phyloP scores from a whole-genome alignment of 2,113 vertebrate species.

The Lathamus discolor region DNA sequence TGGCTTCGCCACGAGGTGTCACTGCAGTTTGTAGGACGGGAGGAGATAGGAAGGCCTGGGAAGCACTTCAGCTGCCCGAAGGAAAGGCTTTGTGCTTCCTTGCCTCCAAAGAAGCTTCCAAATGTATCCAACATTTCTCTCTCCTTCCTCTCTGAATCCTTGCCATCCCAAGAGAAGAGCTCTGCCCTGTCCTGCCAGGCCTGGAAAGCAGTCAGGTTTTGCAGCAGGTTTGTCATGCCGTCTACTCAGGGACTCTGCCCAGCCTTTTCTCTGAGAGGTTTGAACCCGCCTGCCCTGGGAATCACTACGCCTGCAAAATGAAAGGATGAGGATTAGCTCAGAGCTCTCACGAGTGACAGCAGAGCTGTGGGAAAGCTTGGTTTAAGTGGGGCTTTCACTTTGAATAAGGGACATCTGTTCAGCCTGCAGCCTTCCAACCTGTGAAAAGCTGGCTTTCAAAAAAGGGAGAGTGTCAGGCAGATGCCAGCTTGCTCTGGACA shows the following conservation, averaged over 20 bases:
- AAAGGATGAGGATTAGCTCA: background rate
- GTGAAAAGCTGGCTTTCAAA: background rate
- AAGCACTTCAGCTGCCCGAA: background rate
- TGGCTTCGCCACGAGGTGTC: slow-evolving; percentile 68
- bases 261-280: background rate
- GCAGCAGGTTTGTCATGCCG: background rate
- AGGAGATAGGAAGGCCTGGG: background rate
- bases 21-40: slow-evolving; percentile 20
- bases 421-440: background rate
- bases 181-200: background rate
- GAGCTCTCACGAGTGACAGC: background rate
- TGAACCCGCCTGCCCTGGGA: background rate
- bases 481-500: background rate
- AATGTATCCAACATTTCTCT: background rate
- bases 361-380: background rate
- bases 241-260: background rate
- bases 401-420: slow-evolving; percentile 13
- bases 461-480: background rate
- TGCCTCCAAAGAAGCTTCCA: background rate
- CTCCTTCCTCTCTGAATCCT: background rate
- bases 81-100: background rate
- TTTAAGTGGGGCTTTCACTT: background rate
- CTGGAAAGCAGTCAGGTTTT: background rate
- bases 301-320: background rate
- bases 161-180: background rate